phyloP scores from a whole-genome alignment of 2,113 vertebrate species.

The Corapipo altera region DNA sequence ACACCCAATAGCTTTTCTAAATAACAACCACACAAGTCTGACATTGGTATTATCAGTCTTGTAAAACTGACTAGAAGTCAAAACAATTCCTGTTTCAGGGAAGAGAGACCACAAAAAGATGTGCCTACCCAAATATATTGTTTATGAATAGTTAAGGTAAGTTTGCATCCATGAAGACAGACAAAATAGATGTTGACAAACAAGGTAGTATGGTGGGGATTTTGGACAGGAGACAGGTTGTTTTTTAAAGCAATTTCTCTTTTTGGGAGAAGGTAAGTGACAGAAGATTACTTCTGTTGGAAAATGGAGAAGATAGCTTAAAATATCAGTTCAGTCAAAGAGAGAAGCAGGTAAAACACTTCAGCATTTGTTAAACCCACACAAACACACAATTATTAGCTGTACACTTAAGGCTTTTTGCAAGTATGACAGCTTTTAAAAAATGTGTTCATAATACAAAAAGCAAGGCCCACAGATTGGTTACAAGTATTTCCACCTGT shows the following conservation, averaged over 20 bases:
- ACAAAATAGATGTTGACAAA: background rate
- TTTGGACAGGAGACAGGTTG: background rate
- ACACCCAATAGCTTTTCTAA: background rate
- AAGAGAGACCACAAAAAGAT: background rate
- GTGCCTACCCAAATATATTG: fast-evolving
- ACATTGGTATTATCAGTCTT: background rate
- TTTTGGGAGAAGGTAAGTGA: background rate
- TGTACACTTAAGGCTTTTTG: background rate
- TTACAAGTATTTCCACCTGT: background rate
- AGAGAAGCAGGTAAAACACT: constrained; percentile 7
- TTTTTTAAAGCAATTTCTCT: background rate
- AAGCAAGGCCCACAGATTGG: background rate
- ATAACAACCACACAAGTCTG: background rate
- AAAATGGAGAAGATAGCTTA: background rate
- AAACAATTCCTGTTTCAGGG: background rate
- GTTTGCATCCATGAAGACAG: background rate
- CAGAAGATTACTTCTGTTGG: background rate
- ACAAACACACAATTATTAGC: background rate
- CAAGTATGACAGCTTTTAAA: background rate
- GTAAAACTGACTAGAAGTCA: background rate
- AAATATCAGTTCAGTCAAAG: background rate
- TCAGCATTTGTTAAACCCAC: constrained; percentile 7
- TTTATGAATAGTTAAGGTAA: background rate
- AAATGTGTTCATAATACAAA: background rate
- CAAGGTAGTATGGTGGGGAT: too few relatives aligned